Evolutionary conservation across 2,888 invertebrate genomes (phyloP), one percentile per base, ranked within the genome.

Genomic region (Melanargia galathea): DNA sequence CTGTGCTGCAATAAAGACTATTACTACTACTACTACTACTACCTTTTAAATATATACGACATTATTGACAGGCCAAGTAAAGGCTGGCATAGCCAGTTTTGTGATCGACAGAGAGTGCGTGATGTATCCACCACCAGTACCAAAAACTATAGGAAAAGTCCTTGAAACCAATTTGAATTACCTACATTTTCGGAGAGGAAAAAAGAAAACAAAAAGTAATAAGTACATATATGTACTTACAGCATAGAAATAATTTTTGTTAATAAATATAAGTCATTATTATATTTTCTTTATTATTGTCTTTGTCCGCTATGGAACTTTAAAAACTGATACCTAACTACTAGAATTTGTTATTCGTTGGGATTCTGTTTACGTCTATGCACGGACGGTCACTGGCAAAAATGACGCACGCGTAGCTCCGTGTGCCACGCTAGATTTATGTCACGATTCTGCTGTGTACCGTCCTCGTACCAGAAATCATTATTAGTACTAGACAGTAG

Each of bases 331-430:
- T n/a, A n/a, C n/a, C n/a, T n/a, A n/a, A n/a, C n/a, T n/a, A 52
- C 20, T 20, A 7, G 33, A 33, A 35, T 33, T 35, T 52, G 20
- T 6, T 35, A 52, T 52, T 52, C 52, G 52, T 52, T 52, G 35
- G 30, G 35, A 52, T 52, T 52, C 52, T 35, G 52, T 52, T 52
- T 52, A 20, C 33, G 30, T 52, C 20, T 52, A 52, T 52, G 20
- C 52, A 52, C 52, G 52, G 35, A 52, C 20, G 33, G 33, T n/a
- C 52, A 20, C 18, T 20, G 20, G 20, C 33, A 35, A 35, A 52
- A 52, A 35, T 52, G 35, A 52, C 35, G 52, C 52, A 52, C 52
- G 52, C 52, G 52, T 35, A 35, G 52, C 52, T 20, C 20, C 22
- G 33, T 13, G 6, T 18, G 20, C 33, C 11, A 52, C 35, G 52